Conservation (phyloP, 2,888 invertebrate species). For the Drosophila mettleri region DNA sequence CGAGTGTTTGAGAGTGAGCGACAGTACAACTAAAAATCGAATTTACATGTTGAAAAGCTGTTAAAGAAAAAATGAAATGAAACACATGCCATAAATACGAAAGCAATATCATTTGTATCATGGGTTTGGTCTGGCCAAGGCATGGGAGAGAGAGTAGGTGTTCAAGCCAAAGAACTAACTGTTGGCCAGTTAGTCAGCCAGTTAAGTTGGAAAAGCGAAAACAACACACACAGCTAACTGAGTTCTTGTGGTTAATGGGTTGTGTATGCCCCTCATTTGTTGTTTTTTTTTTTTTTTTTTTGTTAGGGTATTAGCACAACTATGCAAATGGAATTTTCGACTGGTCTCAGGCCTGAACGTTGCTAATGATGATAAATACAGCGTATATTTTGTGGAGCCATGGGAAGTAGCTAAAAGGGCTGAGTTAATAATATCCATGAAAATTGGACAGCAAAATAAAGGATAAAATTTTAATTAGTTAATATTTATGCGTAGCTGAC, state of each 20-base stretch:
- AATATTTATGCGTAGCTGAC: slow-evolving; percentile 13
- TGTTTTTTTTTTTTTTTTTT: slow-evolving; percentile 19
- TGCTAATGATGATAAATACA: slow-evolving; percentile 63
- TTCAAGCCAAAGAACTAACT: slow-evolving; percentile 37
- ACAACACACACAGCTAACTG: slow-evolving; percentile 53
- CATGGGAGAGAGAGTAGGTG: background rate
- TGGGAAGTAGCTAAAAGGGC: slow-evolving; percentile 26
- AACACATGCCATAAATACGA: slow-evolving; percentile 64
- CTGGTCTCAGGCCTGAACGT: background rate
- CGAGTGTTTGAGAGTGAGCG: slow-evolving; percentile 26
- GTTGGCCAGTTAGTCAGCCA: slow-evolving; percentile 37
- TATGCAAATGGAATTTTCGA: slow-evolving; percentile 44
- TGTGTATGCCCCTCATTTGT: slow-evolving; percentile 31
- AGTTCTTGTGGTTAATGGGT: slow-evolving; percentile 69
- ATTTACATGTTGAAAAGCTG: slow-evolving; percentile 77
- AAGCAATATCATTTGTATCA: slow-evolving; percentile 66
- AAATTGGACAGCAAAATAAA: slow-evolving; percentile 9
- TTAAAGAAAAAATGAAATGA: slow-evolving; percentile 60
- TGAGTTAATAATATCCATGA: slow-evolving; percentile 33
- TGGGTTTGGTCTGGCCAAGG: slow-evolving; percentile 17
- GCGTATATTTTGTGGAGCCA: slow-evolving; percentile 26
- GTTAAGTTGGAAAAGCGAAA: slow-evolving; percentile 41
- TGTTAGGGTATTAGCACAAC: slow-evolving; percentile 26
- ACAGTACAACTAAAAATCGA: slow-evolving; percentile 64
- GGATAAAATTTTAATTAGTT: background rate